Evolutionary conservation across 2,888 invertebrate species (phyloP).

Genomic region (Stramonita haemastoma): DNA sequence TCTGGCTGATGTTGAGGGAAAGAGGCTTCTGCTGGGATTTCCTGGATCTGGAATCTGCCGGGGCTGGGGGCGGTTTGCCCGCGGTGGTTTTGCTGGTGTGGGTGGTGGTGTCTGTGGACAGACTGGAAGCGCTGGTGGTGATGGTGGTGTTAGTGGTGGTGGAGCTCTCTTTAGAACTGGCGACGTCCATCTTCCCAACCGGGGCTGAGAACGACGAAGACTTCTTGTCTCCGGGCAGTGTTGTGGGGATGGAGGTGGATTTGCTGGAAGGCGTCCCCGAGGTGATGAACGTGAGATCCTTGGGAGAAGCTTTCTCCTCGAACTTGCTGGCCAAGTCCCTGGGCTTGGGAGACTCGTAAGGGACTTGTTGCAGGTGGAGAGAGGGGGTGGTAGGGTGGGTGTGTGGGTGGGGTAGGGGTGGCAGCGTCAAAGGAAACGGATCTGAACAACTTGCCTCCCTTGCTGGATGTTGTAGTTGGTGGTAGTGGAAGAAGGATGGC

Average conservation of each 20-base stretch:
- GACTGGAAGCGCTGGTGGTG: no score
- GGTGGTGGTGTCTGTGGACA: not conserved
- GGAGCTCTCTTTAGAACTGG: not conserved
- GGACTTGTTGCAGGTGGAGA: conserved; percentile 4
- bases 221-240: not conserved
- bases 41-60: not conserved
- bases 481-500: not conserved
- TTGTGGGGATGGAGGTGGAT: not conserved
- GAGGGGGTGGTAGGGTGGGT: conserved; percentile 27
- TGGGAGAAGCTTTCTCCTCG: conserved; percentile 40
- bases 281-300: not conserved
- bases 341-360: conserved; percentile 28
- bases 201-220: not conserved
- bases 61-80: not conserved
- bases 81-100: not conserved
- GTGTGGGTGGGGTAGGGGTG: conserved; percentile 1
- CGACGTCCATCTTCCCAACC: not conserved
- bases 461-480: conserved; percentile 7
- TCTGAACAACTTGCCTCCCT: not conserved
- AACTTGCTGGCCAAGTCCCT: conserved; percentile 40
- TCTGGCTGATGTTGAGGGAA: not conserved
- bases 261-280: conserved; percentile 5
- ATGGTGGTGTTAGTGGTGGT: not conserved
- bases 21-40: conserved; percentile 21
- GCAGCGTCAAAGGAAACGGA: not conserved